Evolutionary conservation across 2,113 vertebrate genomes (phyloP).

Genomic region (Prietella phreatophila): DNA sequence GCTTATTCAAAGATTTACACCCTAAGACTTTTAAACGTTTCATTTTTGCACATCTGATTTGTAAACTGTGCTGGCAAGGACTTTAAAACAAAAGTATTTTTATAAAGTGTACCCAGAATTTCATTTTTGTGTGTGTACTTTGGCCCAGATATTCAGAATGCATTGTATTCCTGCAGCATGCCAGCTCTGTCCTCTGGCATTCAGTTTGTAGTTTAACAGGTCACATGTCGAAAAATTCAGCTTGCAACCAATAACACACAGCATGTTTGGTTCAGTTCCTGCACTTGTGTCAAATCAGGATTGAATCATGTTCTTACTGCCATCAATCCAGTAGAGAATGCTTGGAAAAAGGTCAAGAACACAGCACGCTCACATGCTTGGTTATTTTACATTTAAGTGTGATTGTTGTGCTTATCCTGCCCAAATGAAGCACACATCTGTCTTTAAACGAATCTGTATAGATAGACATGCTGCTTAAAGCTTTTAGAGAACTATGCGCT

Average conservation of each 20-base stretch:
- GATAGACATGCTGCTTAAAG: not conserved
- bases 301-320: not conserved
- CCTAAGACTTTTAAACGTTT: not conserved
- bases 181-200: not conserved
- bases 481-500: too few relatives aligned
- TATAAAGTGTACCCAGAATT: not conserved
- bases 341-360: not conserved
- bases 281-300: not conserved
- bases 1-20: not conserved
- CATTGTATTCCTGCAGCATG: not conserved
- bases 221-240: not conserved
- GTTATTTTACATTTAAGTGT: not conserved
- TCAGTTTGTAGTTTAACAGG: not conserved
- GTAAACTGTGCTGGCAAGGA: not conserved
- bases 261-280: not conserved
- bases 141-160: conserved; percentile 3
- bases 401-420: not conserved
- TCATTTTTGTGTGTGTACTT: not conserved
- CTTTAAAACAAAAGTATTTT: not conserved
- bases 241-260: not conserved
- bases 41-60: not conserved
- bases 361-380: not conserved
- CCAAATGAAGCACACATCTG: not conserved
- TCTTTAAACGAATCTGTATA: not conserved
- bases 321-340: not conserved